phyloP scores from a whole-genome alignment of 2,888 invertebrate species.

The Aethes cnicana region DNA sequence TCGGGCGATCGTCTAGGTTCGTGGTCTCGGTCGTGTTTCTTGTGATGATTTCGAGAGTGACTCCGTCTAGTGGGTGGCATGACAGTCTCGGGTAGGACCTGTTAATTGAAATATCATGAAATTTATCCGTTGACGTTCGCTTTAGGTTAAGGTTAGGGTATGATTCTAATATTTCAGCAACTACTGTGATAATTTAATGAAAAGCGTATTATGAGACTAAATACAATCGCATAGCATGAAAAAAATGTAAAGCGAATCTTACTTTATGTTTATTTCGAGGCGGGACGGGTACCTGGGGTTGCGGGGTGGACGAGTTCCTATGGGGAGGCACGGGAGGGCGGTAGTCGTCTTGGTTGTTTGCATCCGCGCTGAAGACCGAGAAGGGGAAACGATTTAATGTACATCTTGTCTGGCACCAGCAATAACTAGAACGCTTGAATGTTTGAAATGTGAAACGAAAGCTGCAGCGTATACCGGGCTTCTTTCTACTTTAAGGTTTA shows the following conservation, averaged over 20 bases:
- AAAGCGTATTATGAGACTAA: slow-evolving; percentile 10
- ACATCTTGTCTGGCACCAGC: slow-evolving; percentile 1
- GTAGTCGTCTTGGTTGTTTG: slow-evolving; percentile 82
- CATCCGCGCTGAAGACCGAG: slow-evolving; percentile 72
- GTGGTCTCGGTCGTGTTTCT: slow-evolving; percentile 71
- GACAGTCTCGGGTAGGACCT: slow-evolving; percentile 77
- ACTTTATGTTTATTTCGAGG: slow-evolving; percentile 76
- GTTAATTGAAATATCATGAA: slow-evolving; percentile 5
- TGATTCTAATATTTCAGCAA: too few species aligned
- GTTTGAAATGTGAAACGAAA: slow-evolving; percentile 5
- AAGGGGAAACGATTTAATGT: slow-evolving; percentile 53
- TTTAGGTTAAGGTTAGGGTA: too few species aligned
- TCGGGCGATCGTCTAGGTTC: slow-evolving; percentile 72
- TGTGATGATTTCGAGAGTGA: slow-evolving; percentile 72
- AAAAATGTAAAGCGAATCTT: slow-evolving; percentile 36
- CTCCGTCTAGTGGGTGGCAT: slow-evolving; percentile 77
- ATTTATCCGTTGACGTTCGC: background rate
- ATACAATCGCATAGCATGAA: slow-evolving; percentile 22
- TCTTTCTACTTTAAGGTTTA: slow-evolving; percentile 35
- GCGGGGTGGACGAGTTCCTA: slow-evolving; percentile 85
- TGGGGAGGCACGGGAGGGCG: slow-evolving; percentile 95
- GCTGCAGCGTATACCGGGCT: slow-evolving; percentile 14
- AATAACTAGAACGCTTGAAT: background rate
- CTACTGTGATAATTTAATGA: too few species aligned
- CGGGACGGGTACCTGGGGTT: slow-evolving; percentile 62